Evolutionary conservation across 1,140 invertebrate species (phyloP).

Genomic region (Oscheius sp.): DNA sequence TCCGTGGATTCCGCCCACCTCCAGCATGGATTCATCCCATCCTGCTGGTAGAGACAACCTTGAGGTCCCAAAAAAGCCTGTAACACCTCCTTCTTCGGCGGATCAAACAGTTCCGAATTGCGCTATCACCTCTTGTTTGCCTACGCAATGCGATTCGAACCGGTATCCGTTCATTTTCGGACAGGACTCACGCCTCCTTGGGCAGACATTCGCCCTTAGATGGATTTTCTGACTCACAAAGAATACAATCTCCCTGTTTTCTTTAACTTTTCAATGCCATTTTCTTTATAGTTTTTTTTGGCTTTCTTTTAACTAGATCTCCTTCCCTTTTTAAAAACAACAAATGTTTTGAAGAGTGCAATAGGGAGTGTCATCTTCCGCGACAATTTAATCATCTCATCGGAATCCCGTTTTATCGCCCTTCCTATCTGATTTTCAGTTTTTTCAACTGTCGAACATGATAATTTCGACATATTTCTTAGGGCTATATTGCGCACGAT

Average conservation of each 20-base stretch:
- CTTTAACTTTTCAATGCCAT: not conserved
- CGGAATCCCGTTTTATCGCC: conserved; percentile 1
- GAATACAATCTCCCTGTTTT: too few species aligned
- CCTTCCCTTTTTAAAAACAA: too few species aligned
- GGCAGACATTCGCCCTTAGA: not conserved
- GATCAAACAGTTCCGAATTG: not conserved
- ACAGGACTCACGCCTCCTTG: not conserved
- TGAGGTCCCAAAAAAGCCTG: too few species aligned
- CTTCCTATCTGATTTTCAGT: conserved; percentile 7
- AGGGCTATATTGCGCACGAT: too few species aligned
- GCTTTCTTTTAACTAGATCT: too few species aligned
- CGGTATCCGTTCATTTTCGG: conserved; percentile 11
- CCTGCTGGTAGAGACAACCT: too few species aligned
- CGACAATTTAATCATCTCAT: not conserved
- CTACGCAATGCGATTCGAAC: conserved; percentile 9
- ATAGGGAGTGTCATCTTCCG: conserved; percentile 7
- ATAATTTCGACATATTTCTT: not conserved
- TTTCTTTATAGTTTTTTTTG: too few species aligned
- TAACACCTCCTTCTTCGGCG: too few species aligned
- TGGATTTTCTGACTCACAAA: too few species aligned
- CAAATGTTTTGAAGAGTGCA: not conserved
- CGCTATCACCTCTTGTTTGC: conserved; percentile 6
- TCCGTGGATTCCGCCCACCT: too few species aligned
- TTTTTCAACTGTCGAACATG: conserved; percentile 7
- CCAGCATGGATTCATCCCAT: too few species aligned